Base-by-base conservation (phyloP, 2,797 vertebrate species). In the Anisognathus igniventris region DNA sequence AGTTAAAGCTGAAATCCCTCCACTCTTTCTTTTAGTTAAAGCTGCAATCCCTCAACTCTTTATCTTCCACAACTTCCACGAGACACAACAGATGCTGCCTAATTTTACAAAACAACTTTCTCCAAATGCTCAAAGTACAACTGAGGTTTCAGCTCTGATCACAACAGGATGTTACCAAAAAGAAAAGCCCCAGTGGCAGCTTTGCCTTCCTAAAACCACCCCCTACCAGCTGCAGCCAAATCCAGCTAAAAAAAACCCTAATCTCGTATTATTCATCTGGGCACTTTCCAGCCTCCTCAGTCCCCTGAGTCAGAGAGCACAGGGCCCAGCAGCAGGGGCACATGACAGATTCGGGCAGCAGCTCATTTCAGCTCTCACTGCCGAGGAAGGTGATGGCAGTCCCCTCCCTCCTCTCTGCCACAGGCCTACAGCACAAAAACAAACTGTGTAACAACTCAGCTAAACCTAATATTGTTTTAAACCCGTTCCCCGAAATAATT, bases 91-190 rank as follows among this genome's bases (percentile, higher is more conserved):
- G 57, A 42, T 18, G 45, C 18, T 3, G 1, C 35, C 66, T 20
- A 7, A 51, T 61, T 77, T 67, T 20, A 58, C 3, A 10, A 56
- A 70, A 48, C 7, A 20, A 33, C 68, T 39, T 82, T 28, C 27
- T 64, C 39, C 44, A 28, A 13, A 60, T 17, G 37, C 33, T 82
- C 20, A 3, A 75, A 82, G n/a, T 2, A 35, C 74, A 78, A 10
- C 14, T 16, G 16, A 80, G 42, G 19, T 21, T 74, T 53, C 12
- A 9, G 44, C 22, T 85, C 27, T 67, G 33, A 48, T 9, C 27
- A 2, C 42, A 82, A 39, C 0, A 0, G 21, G 12, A 9, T 18
- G 14, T 6, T 8, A 57, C 6, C 25, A 51, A 40, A 54, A 40
- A 31, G 12, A 53, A 15, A 83, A 89, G 15, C 10, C 37, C 24